These are phyloP conservation scores for Hozukius guyotensis DNA, from an alignment of 2,797 vertebrate genomes.

Conservation along the genomic window DNA sequence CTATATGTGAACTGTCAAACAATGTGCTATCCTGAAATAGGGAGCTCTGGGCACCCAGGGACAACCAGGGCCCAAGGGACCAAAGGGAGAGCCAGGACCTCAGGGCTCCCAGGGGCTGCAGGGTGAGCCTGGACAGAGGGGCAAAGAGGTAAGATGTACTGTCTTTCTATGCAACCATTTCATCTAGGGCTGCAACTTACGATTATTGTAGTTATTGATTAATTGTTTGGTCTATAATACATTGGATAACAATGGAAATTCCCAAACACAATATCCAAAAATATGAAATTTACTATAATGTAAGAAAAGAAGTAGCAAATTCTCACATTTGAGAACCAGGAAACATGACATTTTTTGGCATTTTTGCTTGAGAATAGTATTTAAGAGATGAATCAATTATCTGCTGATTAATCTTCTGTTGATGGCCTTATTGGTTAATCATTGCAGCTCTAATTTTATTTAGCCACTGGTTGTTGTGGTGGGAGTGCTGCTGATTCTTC, in stretches of 20 bases:
- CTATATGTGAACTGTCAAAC: neutral
- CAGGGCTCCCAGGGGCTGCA: slow-evolving; percentile 73
- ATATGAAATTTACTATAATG: neutral
- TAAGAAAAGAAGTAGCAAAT: neutral
- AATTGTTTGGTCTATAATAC: neutral
- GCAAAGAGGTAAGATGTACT: slow-evolving; percentile 69
- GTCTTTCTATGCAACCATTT: neutral
- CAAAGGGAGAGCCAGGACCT: slow-evolving; percentile 63
- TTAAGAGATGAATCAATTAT: neutral
- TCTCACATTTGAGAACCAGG: neutral
- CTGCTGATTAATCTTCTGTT: neutral
- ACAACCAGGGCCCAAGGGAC: slow-evolving; percentile 57
- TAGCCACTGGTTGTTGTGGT: neutral
- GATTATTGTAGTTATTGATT: neutral
- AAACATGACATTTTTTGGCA: neutral
- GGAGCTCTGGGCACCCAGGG: slow-evolving; percentile 70
- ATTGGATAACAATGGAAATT: neutral
- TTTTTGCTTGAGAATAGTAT: neutral
- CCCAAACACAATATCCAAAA: neutral
- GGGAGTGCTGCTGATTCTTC: neutral
- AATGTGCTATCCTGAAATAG: slow-evolving; percentile 41
- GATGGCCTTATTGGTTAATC: neutral
- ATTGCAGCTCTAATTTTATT: neutral
- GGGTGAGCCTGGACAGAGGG: slow-evolving; percentile 73
- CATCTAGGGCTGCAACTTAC: neutral